phyloP scores from a whole-genome alignment of 2,888 invertebrate species.

The Hypsopygia costalis region DNA sequence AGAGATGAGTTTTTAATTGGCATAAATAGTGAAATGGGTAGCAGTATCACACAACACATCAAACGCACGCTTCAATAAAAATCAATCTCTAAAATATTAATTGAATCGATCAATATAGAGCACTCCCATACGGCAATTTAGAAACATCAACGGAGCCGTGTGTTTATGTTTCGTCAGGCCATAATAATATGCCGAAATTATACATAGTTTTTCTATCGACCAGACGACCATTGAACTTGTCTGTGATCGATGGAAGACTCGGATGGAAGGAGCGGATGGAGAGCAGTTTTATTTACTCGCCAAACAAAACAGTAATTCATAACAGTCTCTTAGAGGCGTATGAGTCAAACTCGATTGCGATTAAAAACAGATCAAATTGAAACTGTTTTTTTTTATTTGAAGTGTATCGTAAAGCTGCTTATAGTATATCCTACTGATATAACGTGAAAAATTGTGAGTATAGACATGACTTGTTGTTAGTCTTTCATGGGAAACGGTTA shows the following conservation, averaged over 20 bases:
- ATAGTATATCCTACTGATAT: too few relatives aligned
- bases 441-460: too few relatives aligned
- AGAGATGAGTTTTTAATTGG: too few relatives aligned
- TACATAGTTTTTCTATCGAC: background rate
- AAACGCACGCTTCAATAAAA: too few relatives aligned
- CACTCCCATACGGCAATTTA: background rate
- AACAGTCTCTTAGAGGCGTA: background rate
- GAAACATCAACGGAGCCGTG: background rate
- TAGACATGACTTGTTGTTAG: too few relatives aligned
- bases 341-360: background rate
- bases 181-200: conserved; percentile 1
- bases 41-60: too few relatives aligned
- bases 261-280: conserved; percentile 2
- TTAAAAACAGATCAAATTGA: background rate
- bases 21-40: too few relatives aligned
- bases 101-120: background rate
- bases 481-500: too few relatives aligned
- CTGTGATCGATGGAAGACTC: conserved; percentile 2
- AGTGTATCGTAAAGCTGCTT: too few relatives aligned
- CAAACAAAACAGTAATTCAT: conserved; percentile 5
- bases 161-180: conserved; percentile 1
- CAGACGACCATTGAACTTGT: background rate
- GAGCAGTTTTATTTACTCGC: conserved; percentile 1
- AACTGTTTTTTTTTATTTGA: too few relatives aligned
- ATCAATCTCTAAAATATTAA: background rate